These are phyloP conservation scores for Patella ulyssiponensis DNA, from an alignment of 2,888 invertebrate species.

Conservation along the genomic window DNA sequence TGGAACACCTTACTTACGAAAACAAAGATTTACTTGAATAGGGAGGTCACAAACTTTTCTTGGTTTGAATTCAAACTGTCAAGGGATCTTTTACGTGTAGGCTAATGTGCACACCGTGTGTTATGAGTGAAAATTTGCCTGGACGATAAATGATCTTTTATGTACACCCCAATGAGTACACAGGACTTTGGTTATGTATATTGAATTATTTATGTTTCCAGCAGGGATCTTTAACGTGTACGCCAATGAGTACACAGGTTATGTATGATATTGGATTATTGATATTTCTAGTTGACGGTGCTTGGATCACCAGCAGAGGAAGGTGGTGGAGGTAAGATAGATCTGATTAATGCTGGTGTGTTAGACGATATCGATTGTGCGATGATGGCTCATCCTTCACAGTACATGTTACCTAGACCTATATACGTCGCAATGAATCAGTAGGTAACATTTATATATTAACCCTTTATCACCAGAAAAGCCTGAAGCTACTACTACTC, in stretches of 20 bases:
- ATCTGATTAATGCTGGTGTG: slow-evolving; percentile 58
- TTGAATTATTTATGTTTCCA: slow-evolving; percentile 30
- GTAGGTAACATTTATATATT: slow-evolving; percentile 33
- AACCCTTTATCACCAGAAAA: background rate
- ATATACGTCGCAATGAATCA: slow-evolving; percentile 53
- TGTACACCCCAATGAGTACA: too few species aligned
- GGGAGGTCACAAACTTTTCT: too few species aligned
- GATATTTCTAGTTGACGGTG: slow-evolving; percentile 53
- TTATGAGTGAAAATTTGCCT: too few species aligned
- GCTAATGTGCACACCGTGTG: too few species aligned
- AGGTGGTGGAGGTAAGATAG: slow-evolving; percentile 63
- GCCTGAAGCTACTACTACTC: background rate
- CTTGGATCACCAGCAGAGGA: slow-evolving; percentile 67
- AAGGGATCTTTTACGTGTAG: too few species aligned
- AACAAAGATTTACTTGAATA: background rate
- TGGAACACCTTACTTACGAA: background rate
- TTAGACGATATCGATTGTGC: slow-evolving; percentile 59
- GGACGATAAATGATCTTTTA: too few species aligned
- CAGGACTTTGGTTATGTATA: too few species aligned
- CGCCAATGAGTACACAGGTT: too few species aligned
- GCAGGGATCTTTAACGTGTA: slow-evolving; percentile 30
- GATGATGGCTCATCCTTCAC: slow-evolving; percentile 66
- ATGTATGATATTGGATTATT: background rate
- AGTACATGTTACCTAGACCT: slow-evolving; percentile 45
- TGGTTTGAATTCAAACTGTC: too few species aligned